A percentile compares a stretch with the other conserved stretches of the same genome.
Conservation (phyloP, 2,113 vertebrate species). For the Poecilia latipinna region DNA sequence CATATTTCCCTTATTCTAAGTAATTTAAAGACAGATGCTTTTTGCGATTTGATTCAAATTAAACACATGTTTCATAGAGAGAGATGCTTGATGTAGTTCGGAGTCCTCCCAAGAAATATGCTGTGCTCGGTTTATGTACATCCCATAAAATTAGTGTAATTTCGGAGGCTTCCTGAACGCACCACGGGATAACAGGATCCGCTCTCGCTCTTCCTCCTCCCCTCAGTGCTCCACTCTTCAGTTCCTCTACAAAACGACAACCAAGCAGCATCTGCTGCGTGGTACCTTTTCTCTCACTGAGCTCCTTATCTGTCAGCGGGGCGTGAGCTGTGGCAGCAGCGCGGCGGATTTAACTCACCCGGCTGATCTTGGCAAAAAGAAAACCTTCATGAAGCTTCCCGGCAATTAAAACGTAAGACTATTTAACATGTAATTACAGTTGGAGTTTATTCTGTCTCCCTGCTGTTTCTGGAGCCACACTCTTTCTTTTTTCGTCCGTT, state of each 20-base stretch:
- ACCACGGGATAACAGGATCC: not conserved
- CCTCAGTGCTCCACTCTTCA: not conserved
- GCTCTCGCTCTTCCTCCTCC: not conserved
- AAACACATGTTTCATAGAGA: too few relatives aligned
- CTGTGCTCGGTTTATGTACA: not conserved
- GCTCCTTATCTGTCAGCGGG: not conserved
- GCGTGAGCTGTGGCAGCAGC: not conserved
- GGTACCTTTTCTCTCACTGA: not conserved
- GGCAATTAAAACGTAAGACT: not conserved
- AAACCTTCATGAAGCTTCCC: not conserved
- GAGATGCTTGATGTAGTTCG: too few relatives aligned
- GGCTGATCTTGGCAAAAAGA: not conserved
- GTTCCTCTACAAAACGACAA: not conserved
- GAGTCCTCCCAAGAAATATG: not conserved
- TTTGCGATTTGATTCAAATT: too few relatives aligned
- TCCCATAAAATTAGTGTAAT: not conserved
- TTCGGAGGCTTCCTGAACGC: slow-evolving; percentile 44
- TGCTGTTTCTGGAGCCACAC: not conserved
- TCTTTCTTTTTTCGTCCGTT: not conserved
- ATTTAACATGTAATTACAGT: not conserved
- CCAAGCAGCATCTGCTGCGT: not conserved
- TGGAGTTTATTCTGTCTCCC: not conserved
- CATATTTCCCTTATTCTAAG: too few relatives aligned
- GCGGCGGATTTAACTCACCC: not conserved
- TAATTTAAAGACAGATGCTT: too few relatives aligned